Percentiles rank a stretch among this genome's conserved stretches.
Conservation (phyloP, 2,888 invertebrate genomes). For the Therioaphis trifolii region DNA sequence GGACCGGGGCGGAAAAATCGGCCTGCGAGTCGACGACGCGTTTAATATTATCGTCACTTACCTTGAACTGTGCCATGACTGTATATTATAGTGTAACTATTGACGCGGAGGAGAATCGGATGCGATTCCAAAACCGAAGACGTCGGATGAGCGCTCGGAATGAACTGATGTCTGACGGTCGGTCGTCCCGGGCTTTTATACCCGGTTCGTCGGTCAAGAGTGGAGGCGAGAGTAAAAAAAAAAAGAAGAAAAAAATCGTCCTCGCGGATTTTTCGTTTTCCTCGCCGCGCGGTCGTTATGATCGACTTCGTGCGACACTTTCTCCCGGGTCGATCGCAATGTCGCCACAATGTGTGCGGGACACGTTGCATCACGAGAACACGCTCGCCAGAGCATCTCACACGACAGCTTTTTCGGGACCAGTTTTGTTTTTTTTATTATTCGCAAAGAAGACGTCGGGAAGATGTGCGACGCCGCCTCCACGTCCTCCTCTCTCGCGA, state of each 20-base stretch:
- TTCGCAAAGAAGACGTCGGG: not conserved
- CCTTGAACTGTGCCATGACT: slow-evolving; percentile 33
- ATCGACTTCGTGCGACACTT: slow-evolving; percentile 11
- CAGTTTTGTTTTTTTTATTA: slow-evolving; percentile 41
- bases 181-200: not conserved
- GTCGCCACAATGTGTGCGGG: not conserved
- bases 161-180: slow-evolving; percentile 27
- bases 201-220: too few species aligned
- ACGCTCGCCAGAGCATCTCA: slow-evolving; percentile 15
- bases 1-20: too few species aligned
- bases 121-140: too few species aligned
- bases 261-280: not conserved
- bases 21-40: too few species aligned
- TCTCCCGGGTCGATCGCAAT: slow-evolving; percentile 25
- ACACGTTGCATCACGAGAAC: not conserved
- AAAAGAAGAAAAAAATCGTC: not conserved
- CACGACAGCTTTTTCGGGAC: slow-evolving; percentile 40
- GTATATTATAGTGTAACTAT: too few species aligned
- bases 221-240: not conserved
- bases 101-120: not conserved
- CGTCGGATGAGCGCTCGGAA: not conserved
- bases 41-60: not conserved
- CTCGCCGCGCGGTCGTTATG: not conserved
- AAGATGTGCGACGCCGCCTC: not conserved
- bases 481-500: not conserved